Conservation (phyloP, 2,797 vertebrate species). For the Morelia viridis region DNA sequence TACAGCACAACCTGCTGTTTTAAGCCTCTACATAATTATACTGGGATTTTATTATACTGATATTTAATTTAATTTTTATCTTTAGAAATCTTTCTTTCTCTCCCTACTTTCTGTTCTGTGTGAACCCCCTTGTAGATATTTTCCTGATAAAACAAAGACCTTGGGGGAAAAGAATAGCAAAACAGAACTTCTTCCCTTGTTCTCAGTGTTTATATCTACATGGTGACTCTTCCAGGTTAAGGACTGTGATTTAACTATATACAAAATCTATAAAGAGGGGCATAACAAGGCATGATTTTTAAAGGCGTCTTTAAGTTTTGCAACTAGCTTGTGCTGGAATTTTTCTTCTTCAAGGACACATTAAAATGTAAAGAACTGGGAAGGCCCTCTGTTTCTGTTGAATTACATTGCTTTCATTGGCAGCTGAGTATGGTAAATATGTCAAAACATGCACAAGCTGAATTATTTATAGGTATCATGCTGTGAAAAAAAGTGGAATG, state of each 20-base stretch:
- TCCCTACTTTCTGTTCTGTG: not conserved
- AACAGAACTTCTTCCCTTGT: not conserved
- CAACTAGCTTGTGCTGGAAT: conserved; percentile 17
- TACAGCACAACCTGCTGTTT: not conserved
- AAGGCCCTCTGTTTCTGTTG: conserved; percentile 24
- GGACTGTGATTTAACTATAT: not conserved
- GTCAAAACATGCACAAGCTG: conserved; percentile 23
- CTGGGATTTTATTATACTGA: not conserved
- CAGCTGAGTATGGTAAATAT: conserved; percentile 36
- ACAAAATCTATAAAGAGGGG: conserved; percentile 31
- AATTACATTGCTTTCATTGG: conserved; percentile 7
- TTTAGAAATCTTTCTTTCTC: not conserved
- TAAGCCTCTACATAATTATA: not conserved
- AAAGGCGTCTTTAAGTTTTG: not conserved
- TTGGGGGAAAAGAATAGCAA: not conserved
- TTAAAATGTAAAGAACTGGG: conserved; percentile 42
- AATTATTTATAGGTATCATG: not conserved
- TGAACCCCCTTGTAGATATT: not conserved
- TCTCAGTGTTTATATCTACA: not conserved
- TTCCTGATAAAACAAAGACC: not conserved
- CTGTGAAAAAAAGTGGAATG: conserved; percentile 11
- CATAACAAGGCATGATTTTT: not conserved
- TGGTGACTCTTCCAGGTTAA: not conserved
- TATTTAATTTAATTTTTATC: not conserved
- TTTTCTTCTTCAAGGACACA: conserved; percentile 7